Percentiles rank a stretch among this genome's conserved stretches.
Evolutionary conservation across 2,797 vertebrate genomes (phyloP).

Genomic region (Microctenopoma lineatum): DNA sequence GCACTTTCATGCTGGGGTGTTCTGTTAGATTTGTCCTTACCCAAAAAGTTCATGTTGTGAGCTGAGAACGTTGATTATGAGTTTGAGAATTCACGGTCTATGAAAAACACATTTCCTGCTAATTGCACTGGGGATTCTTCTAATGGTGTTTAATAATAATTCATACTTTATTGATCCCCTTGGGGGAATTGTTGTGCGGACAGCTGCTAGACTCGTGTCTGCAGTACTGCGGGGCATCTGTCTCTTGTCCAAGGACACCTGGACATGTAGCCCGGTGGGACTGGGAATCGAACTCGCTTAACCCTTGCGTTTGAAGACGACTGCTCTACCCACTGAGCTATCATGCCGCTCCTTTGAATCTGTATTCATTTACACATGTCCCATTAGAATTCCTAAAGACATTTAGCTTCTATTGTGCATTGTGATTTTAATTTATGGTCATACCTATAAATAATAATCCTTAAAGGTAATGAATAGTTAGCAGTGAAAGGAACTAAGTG

Average conservation of each 20-base stretch:
- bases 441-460: conserved; percentile 3
- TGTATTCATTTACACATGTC: conserved; percentile 29
- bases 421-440: conserved; percentile 26
- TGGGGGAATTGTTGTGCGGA: no score
- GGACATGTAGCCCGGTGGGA: no score
- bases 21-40: conserved; percentile 49
- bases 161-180: no score
- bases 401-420: conserved; percentile 12
- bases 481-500: not conserved
- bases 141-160: conserved; percentile 13
- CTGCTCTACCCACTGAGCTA: no score
- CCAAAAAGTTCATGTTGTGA: conserved; percentile 30
- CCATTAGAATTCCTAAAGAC: conserved; percentile 30
- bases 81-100: conserved; percentile 37
- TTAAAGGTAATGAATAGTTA: conserved; percentile 18
- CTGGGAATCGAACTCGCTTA: no score
- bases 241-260: no score
- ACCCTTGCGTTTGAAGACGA: no score
- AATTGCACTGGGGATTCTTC: conserved; percentile 36
- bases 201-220: no score
- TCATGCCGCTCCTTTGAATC: conserved; percentile 13
- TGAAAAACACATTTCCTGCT: conserved; percentile 35
- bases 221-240: no score
- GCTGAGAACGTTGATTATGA: conserved; percentile 32
- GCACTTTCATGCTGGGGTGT: conserved; percentile 34